Percentiles rank a stretch among this genome's conserved stretches.
phyloP scores from a whole-genome alignment of 1,140 invertebrate species.

The Drusus annulatus region DNA sequence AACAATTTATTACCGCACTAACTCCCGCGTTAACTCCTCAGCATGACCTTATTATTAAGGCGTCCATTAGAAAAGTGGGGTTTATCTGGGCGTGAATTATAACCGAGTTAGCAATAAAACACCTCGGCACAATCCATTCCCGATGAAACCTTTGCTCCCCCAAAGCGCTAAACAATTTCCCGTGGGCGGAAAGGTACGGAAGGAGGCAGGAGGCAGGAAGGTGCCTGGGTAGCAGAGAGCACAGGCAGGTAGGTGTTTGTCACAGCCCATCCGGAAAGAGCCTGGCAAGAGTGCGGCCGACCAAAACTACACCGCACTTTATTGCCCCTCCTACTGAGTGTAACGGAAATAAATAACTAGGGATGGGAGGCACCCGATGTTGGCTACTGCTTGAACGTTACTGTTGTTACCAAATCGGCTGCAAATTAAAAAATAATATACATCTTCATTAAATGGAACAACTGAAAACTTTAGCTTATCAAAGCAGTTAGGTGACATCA shows the following conservation, averaged over 20 bases:
- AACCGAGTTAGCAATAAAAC: conserved; percentile 58
- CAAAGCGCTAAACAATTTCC: conserved; percentile 56
- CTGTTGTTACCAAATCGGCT: too few species aligned
- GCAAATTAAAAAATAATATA: too few species aligned
- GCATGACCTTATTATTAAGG: conserved; percentile 48
- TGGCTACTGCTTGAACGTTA: too few species aligned
- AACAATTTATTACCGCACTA: conserved; percentile 38
- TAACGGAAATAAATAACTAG: conserved; percentile 57
- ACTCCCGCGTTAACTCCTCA: conserved; percentile 17
- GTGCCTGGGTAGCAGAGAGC: conserved; percentile 3
- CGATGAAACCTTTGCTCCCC: conserved; percentile 40
- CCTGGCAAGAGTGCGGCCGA: conserved; percentile 51
- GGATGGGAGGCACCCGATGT: conserved; percentile 16
- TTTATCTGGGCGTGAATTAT: conserved; percentile 50
- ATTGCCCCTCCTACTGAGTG: conserved; percentile 54
- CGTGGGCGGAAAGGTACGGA: neutral
- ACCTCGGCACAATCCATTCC: conserved; percentile 48
- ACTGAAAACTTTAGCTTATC: too few species aligned
- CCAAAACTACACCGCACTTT: conserved; percentile 58
- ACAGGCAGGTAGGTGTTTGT: conserved; percentile 44
- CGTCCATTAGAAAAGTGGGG: conserved; percentile 52
- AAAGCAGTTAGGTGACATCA: too few species aligned
- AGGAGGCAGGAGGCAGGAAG: conserved; percentile 24
- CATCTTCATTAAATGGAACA: too few species aligned
- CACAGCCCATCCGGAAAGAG: conserved; percentile 57